Evolutionary conservation across 1,140 invertebrate genomes (phyloP).

Genomic region (Ectropis grisescens): DNA sequence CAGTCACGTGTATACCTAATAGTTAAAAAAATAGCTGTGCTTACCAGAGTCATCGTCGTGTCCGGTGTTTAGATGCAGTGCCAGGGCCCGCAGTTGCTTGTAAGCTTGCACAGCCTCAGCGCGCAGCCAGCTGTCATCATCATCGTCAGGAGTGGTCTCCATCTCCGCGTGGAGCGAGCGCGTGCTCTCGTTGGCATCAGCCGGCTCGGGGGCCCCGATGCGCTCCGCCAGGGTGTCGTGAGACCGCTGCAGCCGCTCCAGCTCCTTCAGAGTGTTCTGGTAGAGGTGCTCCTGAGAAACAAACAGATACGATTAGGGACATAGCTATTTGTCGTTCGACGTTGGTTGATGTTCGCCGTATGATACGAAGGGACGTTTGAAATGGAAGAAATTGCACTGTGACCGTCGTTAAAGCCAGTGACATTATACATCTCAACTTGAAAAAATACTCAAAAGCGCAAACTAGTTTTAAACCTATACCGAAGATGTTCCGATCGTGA

Average conservation of each 20-base stretch:
- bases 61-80: conserved; percentile 78
- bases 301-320: too few relatives aligned
- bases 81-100: conserved; percentile 77
- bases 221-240: conserved; percentile 75
- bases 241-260: conserved; percentile 74
- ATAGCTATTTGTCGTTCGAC: too few relatives aligned
- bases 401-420: too few relatives aligned
- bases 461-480: too few relatives aligned
- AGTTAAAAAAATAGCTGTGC: too few relatives aligned
- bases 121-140: conserved; percentile 74
- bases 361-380: too few relatives aligned
- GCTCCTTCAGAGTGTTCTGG: conserved; percentile 72
- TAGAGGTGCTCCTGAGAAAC: conserved; percentile 70
- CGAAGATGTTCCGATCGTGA: too few relatives aligned
- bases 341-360: too few relatives aligned
- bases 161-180: conserved; percentile 81
- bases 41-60: conserved; percentile 76
- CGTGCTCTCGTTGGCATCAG: conserved; percentile 29
- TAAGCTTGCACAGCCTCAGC: conserved; percentile 75
- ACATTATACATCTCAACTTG: too few relatives aligned
- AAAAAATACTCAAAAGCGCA: too few relatives aligned
- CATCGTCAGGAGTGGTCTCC: conserved; percentile 78
- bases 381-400: too few relatives aligned
- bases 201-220: conserved; percentile 63
- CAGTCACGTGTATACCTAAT: too few relatives aligned